Evolutionary conservation across 2,888 invertebrate genomes (phyloP).

Genomic region (Agrotis ipsilon): DNA sequence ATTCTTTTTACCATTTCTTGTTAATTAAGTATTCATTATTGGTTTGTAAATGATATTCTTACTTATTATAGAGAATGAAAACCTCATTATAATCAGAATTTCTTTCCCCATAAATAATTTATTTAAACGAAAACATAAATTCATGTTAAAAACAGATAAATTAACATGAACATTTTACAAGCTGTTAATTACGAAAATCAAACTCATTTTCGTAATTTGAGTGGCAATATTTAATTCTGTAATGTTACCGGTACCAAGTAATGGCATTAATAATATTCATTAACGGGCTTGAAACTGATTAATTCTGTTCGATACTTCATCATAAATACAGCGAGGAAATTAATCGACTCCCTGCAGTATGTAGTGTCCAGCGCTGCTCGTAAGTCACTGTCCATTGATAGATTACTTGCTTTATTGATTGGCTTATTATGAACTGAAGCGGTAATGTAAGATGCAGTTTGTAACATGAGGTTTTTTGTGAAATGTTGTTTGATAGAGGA

Average conservation of each 20-base stretch:
- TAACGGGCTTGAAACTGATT: slow-evolving; percentile 37
- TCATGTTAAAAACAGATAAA: slow-evolving; percentile 9
- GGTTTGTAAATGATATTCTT: too few species aligned
- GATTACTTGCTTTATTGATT: slow-evolving; percentile 38
- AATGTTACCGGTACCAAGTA: slow-evolving; percentile 27
- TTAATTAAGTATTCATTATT: not conserved
- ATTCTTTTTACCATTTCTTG: not conserved
- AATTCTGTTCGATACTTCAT: slow-evolving; percentile 38
- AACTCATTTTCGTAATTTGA: slow-evolving; percentile 33
- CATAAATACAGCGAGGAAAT: slow-evolving; percentile 29
- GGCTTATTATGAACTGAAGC: slow-evolving; percentile 19
- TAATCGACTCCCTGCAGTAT: slow-evolving; percentile 25
- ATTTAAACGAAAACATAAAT: not conserved
- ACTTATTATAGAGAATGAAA: too few species aligned
- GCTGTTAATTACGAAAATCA: slow-evolving; percentile 19
- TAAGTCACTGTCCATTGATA: slow-evolving; percentile 48
- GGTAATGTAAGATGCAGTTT: slow-evolving; percentile 9
- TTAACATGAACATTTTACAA: slow-evolving; percentile 13
- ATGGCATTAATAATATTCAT: slow-evolving; percentile 46
- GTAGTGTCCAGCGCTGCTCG: slow-evolving; percentile 13
- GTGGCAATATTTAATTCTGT: slow-evolving; percentile 30
- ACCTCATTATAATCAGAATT: not conserved
- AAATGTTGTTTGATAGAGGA: too few species aligned
- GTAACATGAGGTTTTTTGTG: not conserved
- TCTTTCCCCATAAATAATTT: not conserved